Percentiles rank a stretch among this genome's conserved stretches.
These are phyloP conservation scores for Neelides sp. DNA, from an alignment of 1,140 invertebrate genomes.

Conservation along the genomic window DNA sequence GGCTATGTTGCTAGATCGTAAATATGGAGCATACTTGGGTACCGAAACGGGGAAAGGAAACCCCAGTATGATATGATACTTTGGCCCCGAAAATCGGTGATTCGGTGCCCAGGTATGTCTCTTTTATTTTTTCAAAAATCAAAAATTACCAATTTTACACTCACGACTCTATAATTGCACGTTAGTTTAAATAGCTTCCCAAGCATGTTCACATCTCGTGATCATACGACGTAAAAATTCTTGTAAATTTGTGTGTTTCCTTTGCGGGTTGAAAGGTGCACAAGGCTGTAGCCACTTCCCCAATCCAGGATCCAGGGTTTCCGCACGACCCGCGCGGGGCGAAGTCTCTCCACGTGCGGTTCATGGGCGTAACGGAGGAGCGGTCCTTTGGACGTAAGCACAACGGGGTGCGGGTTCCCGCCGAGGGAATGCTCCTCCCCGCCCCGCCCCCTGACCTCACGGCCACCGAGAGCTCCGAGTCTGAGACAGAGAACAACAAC, in stretches of 20 bases:
- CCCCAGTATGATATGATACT: no score
- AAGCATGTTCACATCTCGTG: no score
- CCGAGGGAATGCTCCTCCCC: conserved; percentile 13
- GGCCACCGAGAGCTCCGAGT: conserved; percentile 62
- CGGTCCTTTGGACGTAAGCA: conserved; percentile 8
- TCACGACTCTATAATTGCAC: no score
- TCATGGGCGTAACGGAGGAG: conserved; percentile 27
- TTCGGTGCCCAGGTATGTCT: no score
- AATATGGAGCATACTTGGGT: no score
- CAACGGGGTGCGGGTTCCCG: not conserved
- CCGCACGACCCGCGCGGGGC: not conserved
- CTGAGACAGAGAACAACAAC: conserved; percentile 74
- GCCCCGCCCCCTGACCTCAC: conserved; percentile 34
- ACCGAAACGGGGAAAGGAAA: no score
- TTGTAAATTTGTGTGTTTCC: conserved; percentile 27
- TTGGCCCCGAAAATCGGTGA: no score
- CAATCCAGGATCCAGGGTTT: conserved; percentile 56
- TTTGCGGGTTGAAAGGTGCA: conserved; percentile 45
- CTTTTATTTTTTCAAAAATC: no score
- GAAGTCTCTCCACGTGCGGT: conserved; percentile 26
- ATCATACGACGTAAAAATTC: conserved; percentile 26
- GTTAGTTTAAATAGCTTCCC: no score
- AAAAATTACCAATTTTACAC: no score
- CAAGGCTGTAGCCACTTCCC: conserved; percentile 77
- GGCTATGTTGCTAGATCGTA: no score